Percentiles rank a stretch among this genome's conserved stretches.
phyloP scores from a whole-genome alignment of 2,888 invertebrate genomes.

The Cheilosia grossa region DNA sequence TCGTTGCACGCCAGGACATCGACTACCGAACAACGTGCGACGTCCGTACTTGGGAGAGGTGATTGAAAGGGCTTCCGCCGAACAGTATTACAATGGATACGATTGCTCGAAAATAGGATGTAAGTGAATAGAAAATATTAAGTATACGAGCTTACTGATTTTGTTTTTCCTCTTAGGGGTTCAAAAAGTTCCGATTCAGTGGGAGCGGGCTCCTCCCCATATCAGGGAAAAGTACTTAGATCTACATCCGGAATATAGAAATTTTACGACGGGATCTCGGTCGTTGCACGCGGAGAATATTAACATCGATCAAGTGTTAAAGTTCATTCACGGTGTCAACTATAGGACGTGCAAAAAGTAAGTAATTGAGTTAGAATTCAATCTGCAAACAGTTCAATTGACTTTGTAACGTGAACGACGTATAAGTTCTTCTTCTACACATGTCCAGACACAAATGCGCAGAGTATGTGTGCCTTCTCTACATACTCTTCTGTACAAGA shows the following conservation, averaged over 20 bases:
- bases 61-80: conserved; percentile 95
- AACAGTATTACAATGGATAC: conserved; percentile 96
- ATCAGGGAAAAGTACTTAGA: conserved; percentile 90
- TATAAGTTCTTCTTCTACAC: too few relatives aligned
- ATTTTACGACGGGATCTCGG: conserved; percentile 87
- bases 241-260: conserved; percentile 89
- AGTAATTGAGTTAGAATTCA: conserved; percentile 65
- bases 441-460: too few relatives aligned
- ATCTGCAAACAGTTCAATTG: too few relatives aligned
- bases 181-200: conserved; percentile 92
- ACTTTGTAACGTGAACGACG: too few relatives aligned
- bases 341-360: conserved; percentile 84
- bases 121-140: conserved; percentile 84
- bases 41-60: conserved; percentile 97
- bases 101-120: conserved; percentile 96
- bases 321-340: conserved; percentile 89
- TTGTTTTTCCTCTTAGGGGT: conserved; percentile 86
- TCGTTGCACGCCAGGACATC: conserved; percentile 93
- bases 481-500: too few relatives aligned
- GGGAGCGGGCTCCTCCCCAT: conserved; percentile 89
- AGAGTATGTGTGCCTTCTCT: too few relatives aligned
- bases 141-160: conserved; percentile 3
- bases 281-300: conserved; percentile 87
- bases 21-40: conserved; percentile 93
- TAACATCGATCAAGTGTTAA: conserved; percentile 90